Evolutionary conservation across 1,140 invertebrate species (phyloP).

Genomic region (Mactra quadrangularis): DNA sequence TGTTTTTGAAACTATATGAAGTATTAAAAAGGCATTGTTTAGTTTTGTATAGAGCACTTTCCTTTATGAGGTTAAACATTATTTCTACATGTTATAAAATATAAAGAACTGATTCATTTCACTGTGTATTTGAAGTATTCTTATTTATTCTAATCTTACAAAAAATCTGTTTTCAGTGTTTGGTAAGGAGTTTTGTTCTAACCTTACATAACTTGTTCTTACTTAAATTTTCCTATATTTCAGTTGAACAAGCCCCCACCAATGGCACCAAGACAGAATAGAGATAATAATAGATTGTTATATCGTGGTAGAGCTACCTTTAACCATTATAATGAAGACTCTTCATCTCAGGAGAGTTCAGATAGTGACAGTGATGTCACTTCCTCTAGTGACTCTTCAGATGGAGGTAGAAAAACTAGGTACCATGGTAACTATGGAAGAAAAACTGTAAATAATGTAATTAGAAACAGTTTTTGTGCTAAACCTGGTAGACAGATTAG

Average conservation of each 20-base stretch:
- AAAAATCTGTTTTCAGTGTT: too few relatives aligned
- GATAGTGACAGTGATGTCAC: slow-evolving; percentile 58
- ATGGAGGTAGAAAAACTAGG: slow-evolving; percentile 45
- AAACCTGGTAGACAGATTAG: slow-evolving; percentile 17
- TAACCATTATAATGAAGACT: slow-evolving; percentile 26
- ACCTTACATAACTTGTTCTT: too few relatives aligned
- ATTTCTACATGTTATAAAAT: too few relatives aligned
- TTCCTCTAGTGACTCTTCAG: slow-evolving; percentile 59
- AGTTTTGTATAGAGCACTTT: too few relatives aligned
- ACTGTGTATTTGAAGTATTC: too few relatives aligned
- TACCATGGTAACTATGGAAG: slow-evolving; percentile 35
- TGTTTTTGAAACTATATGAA: too few relatives aligned
- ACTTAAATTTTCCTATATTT: too few relatives aligned
- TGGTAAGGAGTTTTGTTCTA: too few relatives aligned
- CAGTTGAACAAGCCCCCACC: slow-evolving; percentile 53
- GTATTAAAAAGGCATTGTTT: too few relatives aligned
- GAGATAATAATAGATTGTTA: slow-evolving; percentile 9
- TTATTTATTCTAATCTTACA: too few relatives aligned
- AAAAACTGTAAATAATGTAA: slow-evolving; percentile 4
- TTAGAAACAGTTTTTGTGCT: slow-evolving; percentile 34
- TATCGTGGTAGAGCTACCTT: slow-evolving; percentile 12
- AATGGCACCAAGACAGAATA: slow-evolving; percentile 31
- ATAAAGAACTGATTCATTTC: too few relatives aligned
- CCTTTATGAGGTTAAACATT: too few relatives aligned
- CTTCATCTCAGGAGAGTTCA: slow-evolving; percentile 53